phyloP scores from a whole-genome alignment of 2,888 invertebrate genomes.

The Scaptomyza parva region DNA sequence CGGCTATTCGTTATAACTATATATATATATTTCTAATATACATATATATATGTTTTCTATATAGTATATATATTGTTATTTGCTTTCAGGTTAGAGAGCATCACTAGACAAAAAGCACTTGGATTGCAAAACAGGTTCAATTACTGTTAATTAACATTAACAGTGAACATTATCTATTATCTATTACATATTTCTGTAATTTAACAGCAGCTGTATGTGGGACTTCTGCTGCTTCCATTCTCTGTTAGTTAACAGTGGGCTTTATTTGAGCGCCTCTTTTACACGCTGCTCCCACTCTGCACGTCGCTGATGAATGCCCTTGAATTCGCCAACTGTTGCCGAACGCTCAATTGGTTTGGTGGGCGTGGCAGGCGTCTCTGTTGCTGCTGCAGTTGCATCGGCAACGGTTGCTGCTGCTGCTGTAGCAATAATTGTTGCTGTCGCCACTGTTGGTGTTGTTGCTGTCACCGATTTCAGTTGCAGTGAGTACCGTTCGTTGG shows the following conservation, averaged over 20 bases:
- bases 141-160: constrained; percentile 2
- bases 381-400: constrained; percentile 47
- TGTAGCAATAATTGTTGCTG: constrained; percentile 30
- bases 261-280: constrained; percentile 86
- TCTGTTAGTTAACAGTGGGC: constrained; percentile 17
- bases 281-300: constrained; percentile 92
- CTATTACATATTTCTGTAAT: neutral
- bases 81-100: constrained; percentile 42
- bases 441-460: constrained; percentile 29
- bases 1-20: constrained; percentile 13
- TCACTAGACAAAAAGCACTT: constrained; percentile 66
- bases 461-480: constrained; percentile 53
- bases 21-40: constrained; percentile 16
- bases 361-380: constrained; percentile 25
- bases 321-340: constrained; percentile 86
- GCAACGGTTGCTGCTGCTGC: constrained; percentile 21
- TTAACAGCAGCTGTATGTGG: constrained; percentile 2
- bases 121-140: constrained; percentile 37
- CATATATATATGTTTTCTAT: constrained; percentile 1
- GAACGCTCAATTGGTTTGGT: constrained; percentile 80
- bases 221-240: neutral
- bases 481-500: constrained; percentile 61
- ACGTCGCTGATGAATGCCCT: constrained; percentile 90
- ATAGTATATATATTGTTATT: constrained; percentile 14
- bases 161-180: neutral